Conservation (phyloP, 2,888 invertebrate species). For the Hypomecis punctinalis region DNA sequence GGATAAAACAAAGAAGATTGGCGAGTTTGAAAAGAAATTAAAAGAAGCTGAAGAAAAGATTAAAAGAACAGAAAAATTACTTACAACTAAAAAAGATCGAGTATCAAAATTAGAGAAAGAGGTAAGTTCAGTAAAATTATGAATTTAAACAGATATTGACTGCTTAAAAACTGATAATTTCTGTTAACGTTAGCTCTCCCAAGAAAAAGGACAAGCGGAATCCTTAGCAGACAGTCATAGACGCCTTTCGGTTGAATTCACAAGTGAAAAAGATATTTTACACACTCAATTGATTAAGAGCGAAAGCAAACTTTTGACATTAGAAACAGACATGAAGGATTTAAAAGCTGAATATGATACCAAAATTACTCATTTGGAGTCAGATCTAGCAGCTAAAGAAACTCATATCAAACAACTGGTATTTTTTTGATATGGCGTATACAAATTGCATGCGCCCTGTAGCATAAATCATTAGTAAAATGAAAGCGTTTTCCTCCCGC, state of each 20-base stretch:
- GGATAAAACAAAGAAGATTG: constrained; percentile 86
- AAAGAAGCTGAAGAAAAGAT: constrained; percentile 88
- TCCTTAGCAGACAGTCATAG: constrained; percentile 68
- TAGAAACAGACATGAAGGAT: constrained; percentile 81
- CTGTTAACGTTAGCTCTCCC: constrained; percentile 70
- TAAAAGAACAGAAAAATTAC: constrained; percentile 84
- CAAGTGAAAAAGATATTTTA: constrained; percentile 78
- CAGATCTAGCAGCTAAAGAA: constrained; percentile 85
- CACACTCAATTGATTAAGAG: constrained; percentile 74
- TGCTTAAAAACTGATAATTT: constrained; percentile 48
- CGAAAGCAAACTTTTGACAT: constrained; percentile 77
- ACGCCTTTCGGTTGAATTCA: constrained; percentile 74
- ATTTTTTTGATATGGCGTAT: constrained; percentile 47
- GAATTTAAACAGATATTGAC: constrained; percentile 10
- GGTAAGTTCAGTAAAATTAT: constrained; percentile 65
- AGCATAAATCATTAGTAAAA: constrained; percentile 2
- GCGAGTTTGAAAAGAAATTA: constrained; percentile 87
- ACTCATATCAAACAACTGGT: constrained; percentile 87
- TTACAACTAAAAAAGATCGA: constrained; percentile 83
- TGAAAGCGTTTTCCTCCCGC: constrained; percentile 5
- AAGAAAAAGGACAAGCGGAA: constrained; percentile 78
- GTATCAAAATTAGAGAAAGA: constrained; percentile 86
- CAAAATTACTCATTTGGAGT: constrained; percentile 86
- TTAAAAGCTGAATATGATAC: constrained; percentile 84
- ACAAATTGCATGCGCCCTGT: constrained; percentile 31